Percentiles rank a stretch among this genome's conserved stretches.
Conservation (phyloP, 2,888 invertebrate genomes). For the Xanthorhoe spadicearia region DNA sequence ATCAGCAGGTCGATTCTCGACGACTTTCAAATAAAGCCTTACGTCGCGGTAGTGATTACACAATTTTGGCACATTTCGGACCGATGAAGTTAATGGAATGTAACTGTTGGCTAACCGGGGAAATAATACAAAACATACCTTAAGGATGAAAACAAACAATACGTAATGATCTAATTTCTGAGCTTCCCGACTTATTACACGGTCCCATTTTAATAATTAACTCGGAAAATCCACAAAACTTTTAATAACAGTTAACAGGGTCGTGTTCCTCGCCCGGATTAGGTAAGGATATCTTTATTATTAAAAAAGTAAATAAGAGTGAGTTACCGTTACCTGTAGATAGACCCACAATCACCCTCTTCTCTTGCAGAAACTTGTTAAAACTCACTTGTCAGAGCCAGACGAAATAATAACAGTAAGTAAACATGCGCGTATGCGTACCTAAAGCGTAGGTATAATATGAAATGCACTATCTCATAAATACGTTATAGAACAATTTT, state of each 20-base stretch:
- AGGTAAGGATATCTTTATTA: constrained; percentile 30
- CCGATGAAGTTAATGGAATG: no score
- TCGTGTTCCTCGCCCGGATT: constrained; percentile 22
- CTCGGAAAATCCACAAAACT: constrained; percentile 28
- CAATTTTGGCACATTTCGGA: no score
- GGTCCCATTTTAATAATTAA: constrained; percentile 36
- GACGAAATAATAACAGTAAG: no score
- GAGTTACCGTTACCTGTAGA: not conserved
- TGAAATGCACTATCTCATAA: no score
- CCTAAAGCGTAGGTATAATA: no score
- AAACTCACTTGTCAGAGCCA: no score
- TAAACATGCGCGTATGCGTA: no score
- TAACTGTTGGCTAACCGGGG: no score
- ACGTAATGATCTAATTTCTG: constrained; percentile 26
- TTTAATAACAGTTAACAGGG: constrained; percentile 29
- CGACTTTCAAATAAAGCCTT: no score
- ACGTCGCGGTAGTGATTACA: not conserved
- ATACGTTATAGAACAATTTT: no score
- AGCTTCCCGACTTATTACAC: constrained; percentile 23
- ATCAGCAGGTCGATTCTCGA: no score
- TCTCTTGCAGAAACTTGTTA: not conserved
- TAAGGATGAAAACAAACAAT: not conserved
- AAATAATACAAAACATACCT: no score
- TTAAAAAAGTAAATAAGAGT: constrained; percentile 27
- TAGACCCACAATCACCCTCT: not conserved